Conservation (phyloP, 2,113 vertebrate species). For the Gracilinanus agilis region DNA sequence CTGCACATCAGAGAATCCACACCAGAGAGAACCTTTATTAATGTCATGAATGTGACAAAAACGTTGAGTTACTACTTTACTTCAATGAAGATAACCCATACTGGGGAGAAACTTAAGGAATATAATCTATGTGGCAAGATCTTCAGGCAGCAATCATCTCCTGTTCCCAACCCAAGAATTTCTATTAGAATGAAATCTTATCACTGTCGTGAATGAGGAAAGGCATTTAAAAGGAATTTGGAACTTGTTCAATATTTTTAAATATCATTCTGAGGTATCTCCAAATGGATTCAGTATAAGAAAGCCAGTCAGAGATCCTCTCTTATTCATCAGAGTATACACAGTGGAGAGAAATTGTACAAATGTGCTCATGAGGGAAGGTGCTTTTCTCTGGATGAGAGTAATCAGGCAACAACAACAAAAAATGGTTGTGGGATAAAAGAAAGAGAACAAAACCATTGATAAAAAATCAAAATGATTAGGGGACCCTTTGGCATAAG, state of each 20-base stretch:
- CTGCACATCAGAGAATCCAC: no score
- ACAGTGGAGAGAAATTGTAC: slow-evolving; percentile 68
- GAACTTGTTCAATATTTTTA: slow-evolving; percentile 82
- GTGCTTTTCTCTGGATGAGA: no score
- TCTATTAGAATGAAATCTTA: no score
- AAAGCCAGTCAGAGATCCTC: slow-evolving; percentile 40
- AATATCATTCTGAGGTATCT: slow-evolving; percentile 71
- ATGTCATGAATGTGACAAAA: no score
- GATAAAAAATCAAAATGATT: no score
- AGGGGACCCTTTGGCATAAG: no score
- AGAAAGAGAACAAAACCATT: no score
- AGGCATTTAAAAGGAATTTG: slow-evolving; percentile 84
- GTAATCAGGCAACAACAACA: no score
- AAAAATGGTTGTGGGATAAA: no score
- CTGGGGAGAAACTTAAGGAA: slow-evolving; percentile 83
- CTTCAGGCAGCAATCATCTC: no score
- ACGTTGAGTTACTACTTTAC: slow-evolving; percentile 79
- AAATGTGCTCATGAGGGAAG: slow-evolving; percentile 20
- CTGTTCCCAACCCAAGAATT: no score
- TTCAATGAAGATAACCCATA: slow-evolving; percentile 85
- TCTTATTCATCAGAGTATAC: slow-evolving; percentile 65
- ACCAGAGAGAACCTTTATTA: no score
- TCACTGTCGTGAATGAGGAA: slow-evolving; percentile 62
- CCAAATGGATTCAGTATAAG: slow-evolving; percentile 68
- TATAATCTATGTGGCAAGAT: slow-evolving; percentile 80